phyloP scores from a whole-genome alignment of 2,797 vertebrate species.

The Siniperca obscura region DNA sequence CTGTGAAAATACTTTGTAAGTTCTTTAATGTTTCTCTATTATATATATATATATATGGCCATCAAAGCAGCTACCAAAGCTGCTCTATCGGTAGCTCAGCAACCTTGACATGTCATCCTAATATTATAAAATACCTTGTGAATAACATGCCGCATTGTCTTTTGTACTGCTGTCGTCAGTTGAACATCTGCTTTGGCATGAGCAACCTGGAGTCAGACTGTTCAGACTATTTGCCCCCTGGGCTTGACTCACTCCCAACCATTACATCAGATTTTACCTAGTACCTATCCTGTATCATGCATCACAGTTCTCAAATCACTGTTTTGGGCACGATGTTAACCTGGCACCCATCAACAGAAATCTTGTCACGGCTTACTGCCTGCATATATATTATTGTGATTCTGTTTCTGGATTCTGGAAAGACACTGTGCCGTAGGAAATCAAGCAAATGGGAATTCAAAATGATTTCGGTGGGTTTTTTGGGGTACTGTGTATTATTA shows the following conservation, averaged over 20 bases:
- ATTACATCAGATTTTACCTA: slow-evolving; percentile 81
- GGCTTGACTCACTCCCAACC: slow-evolving; percentile 78
- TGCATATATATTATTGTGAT: slow-evolving; percentile 62
- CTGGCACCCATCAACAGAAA: slow-evolving; percentile 76
- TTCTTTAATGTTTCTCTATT: slow-evolving; percentile 43
- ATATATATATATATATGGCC: slow-evolving; percentile 43
- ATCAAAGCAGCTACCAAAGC: slow-evolving; percentile 47
- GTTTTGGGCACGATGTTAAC: slow-evolving; percentile 70
- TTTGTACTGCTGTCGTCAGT: slow-evolving; percentile 74
- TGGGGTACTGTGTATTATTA: slow-evolving; percentile 66
- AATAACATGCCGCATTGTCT: slow-evolving; percentile 62
- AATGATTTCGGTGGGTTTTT: slow-evolving; percentile 43
- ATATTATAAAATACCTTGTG: slow-evolving; percentile 53
- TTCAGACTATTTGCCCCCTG: slow-evolving; percentile 71
- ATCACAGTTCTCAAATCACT: slow-evolving; percentile 75
- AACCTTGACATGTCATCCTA: slow-evolving; percentile 42
- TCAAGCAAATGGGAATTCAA: slow-evolving; percentile 50
- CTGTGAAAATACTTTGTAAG: slow-evolving; percentile 47
- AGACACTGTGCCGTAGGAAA: slow-evolving; percentile 41
- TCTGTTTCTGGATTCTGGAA: slow-evolving; percentile 57
- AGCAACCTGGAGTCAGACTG: slow-evolving; percentile 77
- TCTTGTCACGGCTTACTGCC: slow-evolving; percentile 70
- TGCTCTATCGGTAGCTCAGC: slow-evolving; percentile 29
- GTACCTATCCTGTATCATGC: slow-evolving; percentile 78
- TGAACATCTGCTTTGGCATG: slow-evolving; percentile 83